phyloP scores from a whole-genome alignment of 53 echinoderm and acorn worm species.

The Paracentrotus lividus region DNA sequence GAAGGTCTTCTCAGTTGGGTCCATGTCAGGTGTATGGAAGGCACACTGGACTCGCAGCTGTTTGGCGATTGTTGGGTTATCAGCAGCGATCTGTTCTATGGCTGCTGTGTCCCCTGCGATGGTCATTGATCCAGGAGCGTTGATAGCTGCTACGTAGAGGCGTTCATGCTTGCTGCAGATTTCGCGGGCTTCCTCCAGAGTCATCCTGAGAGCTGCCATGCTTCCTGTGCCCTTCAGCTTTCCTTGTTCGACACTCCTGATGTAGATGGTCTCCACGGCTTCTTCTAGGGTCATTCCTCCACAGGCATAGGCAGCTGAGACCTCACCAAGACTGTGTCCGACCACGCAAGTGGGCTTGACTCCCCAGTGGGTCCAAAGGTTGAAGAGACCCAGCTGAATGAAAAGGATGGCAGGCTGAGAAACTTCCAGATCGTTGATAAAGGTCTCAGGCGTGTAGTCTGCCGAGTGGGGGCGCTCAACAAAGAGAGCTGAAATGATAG shows the following conservation, averaged over 20 bases:
- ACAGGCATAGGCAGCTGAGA: constrained; percentile 95
- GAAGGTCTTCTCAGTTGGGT: constrained; percentile 89
- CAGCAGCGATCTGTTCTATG: constrained; percentile 76
- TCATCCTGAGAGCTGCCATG: constrained; percentile 90
- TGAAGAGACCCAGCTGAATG: constrained; percentile 87
- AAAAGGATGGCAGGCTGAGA: constrained; percentile 92
- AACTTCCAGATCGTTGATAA: constrained; percentile 87
- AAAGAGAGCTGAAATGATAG: constrained; percentile 40
- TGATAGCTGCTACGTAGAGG: constrained; percentile 91
- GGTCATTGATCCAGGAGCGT: constrained; percentile 87
- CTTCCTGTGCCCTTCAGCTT: constrained; percentile 93
- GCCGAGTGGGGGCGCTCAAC: constrained; percentile 72
- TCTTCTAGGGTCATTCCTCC: constrained; percentile 91
- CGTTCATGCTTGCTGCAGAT: constrained; percentile 80
- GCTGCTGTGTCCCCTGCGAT: constrained; percentile 82
- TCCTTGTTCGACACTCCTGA: constrained; percentile 88
- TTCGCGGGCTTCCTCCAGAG: constrained; percentile 75
- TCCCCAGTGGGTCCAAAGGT: constrained; percentile 87
- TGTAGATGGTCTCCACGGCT: constrained; percentile 87
- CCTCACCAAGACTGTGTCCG: constrained; percentile 96
- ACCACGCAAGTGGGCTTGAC: constrained; percentile 85
- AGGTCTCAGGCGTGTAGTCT: constrained; percentile 66
- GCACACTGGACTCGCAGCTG: constrained; percentile 92
- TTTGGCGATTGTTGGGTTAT: constrained; percentile 86
- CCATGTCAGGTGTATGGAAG: constrained; percentile 96